Conservation (phyloP, 2,113 vertebrate genomes). For the Pseudorasbora parva region DNA sequence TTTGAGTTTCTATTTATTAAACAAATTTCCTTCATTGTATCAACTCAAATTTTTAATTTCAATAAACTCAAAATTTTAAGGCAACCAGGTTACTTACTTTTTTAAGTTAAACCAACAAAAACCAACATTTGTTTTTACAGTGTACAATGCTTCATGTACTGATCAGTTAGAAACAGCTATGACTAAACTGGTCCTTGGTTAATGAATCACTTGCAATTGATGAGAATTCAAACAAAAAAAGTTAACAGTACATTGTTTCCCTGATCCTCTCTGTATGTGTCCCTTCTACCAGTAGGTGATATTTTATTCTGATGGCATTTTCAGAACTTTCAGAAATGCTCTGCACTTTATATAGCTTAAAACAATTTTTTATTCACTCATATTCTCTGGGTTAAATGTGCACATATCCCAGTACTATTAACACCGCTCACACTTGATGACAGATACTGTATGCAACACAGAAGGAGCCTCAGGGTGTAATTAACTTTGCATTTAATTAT, state of each 20-base stretch:
- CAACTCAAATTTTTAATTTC: no score
- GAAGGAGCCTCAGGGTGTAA: not conserved
- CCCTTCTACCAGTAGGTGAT: not conserved
- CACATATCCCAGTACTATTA: conserved; percentile 1
- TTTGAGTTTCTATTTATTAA: no score
- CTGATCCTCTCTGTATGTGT: not conserved
- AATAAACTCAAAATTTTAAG: no score
- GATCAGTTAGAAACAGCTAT: not conserved
- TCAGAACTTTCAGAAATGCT: not conserved
- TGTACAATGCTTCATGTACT: not conserved
- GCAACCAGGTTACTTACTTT: no score
- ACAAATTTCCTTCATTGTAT: no score
- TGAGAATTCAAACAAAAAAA: not conserved
- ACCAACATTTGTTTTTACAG: no score
- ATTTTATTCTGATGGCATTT: not conserved
- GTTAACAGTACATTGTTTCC: not conserved
- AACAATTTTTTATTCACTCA: not conserved
- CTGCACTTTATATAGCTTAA: not conserved
- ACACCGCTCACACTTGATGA: conserved; percentile 1
- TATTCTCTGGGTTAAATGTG: not conserved
- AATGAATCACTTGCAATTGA: not conserved
- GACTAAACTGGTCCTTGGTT: not conserved
- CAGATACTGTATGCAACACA: conserved; percentile 7
- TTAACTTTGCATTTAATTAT: conserved; percentile 18
- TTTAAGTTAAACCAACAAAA: no score